Evolutionary conservation across 2,113 vertebrate species (phyloP).

Genomic region (Antechinus flavipes): DNA sequence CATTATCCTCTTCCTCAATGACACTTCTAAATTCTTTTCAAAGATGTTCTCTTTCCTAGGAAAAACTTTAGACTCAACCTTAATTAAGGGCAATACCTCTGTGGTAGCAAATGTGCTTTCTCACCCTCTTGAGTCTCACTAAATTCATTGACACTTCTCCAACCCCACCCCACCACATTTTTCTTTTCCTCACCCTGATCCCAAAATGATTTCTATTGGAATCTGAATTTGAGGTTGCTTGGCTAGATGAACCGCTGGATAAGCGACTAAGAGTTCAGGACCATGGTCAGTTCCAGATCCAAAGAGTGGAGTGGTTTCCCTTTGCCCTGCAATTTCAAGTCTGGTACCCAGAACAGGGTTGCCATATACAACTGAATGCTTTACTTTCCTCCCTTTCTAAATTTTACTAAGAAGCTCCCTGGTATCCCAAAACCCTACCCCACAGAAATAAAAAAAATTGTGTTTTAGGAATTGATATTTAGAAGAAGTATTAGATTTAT

Average conservation of each 20-base stretch:
- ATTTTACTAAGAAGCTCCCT: neutral
- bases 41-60: neutral
- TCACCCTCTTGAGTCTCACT: accelerated
- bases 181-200: neutral
- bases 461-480: neutral
- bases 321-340: neutral
- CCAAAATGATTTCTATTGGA: neutral
- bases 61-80: constrained; percentile 61
- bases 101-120: neutral
- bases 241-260: accelerated
- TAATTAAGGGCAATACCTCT: neutral
- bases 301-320: neutral
- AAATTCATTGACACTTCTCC: accelerated
- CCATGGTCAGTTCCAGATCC: constrained; percentile 60
- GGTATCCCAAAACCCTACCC: neutral
- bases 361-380: neutral
- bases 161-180: accelerated
- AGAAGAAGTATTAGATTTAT: neutral
- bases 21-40: neutral
- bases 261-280: constrained; percentile 2
- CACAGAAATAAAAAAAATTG: neutral
- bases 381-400: neutral
- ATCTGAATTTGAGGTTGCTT: neutral
- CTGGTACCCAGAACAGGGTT: neutral
- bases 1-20: neutral